Conservation (phyloP, 2,888 invertebrate species). For the Litoditis marina region DNA sequence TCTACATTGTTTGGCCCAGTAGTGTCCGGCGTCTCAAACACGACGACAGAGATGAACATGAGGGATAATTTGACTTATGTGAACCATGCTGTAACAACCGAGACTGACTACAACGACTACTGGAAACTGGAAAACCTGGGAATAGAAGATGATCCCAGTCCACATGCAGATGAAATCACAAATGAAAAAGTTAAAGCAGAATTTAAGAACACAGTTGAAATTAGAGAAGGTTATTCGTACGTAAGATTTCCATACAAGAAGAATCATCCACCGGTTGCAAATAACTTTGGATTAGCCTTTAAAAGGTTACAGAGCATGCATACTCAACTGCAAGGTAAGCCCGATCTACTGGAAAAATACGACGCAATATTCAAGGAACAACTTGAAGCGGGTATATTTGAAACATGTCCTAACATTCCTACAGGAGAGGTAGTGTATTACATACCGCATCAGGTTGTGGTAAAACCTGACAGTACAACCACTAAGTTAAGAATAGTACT, state of each 20-base stretch:
- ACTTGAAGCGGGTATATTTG: background rate
- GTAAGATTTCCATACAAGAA: background rate
- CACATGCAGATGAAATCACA: background rate
- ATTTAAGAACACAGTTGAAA: background rate
- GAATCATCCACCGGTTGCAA: background rate
- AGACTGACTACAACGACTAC: too few relatives aligned
- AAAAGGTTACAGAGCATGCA: background rate
- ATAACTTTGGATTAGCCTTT: background rate
- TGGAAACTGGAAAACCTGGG: too few relatives aligned
- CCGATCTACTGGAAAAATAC: background rate
- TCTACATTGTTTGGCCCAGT: too few relatives aligned
- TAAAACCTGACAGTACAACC: conserved; percentile 12
- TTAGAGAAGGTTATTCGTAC: background rate
- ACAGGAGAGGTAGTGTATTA: conserved; percentile 5
- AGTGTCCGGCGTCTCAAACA: too few relatives aligned
- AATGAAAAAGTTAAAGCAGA: background rate
- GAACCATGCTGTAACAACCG: too few relatives aligned
- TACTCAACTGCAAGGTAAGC: background rate
- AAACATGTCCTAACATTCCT: background rate
- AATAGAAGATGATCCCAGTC: too few relatives aligned
- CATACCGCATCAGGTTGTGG: conserved; percentile 16
- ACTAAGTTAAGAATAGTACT: conserved; percentile 19
- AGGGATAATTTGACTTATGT: too few relatives aligned
- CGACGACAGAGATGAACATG: too few relatives aligned
- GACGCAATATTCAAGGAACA: background rate